Percentiles rank a stretch among this genome's conserved stretches.
phyloP scores from a whole-genome alignment of 2,113 vertebrate species.

The Rousettus leschenaultii region DNA sequence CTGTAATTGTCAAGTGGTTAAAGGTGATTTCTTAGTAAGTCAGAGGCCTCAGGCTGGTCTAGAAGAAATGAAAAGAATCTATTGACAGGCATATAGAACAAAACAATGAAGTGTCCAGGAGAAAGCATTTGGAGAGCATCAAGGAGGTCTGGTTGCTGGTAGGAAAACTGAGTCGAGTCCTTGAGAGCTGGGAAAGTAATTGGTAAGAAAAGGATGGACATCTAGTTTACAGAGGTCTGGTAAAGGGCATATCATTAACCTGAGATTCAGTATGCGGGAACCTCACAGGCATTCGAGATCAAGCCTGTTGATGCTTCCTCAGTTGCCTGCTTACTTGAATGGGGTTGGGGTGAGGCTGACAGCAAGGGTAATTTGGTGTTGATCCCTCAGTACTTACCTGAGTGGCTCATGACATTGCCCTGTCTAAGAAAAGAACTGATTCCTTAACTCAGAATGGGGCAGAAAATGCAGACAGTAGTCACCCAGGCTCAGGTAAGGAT shows the following conservation, averaged over 20 bases:
- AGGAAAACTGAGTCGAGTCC: background rate
- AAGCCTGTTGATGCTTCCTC: background rate
- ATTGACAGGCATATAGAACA: background rate
- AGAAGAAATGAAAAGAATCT: background rate
- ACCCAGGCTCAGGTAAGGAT: background rate
- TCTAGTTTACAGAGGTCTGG: background rate
- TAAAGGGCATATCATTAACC: background rate
- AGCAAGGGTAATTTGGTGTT: background rate
- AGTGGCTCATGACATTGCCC: background rate
- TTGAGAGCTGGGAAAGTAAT: background rate
- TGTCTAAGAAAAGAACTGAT: background rate
- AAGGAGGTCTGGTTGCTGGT: background rate
- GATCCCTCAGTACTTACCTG: background rate
- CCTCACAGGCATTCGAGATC: fast-evolving
- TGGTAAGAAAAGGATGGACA: background rate
- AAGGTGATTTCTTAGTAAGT: background rate
- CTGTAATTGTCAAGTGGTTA: background rate
- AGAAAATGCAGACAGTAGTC: background rate
- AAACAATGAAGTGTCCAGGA: background rate
- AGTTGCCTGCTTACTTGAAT: background rate
- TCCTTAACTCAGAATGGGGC: background rate
- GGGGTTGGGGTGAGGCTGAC: background rate
- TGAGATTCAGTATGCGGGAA: background rate
- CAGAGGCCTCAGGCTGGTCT: background rate
- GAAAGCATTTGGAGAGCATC: background rate